These are phyloP conservation scores for Galerucella calmariensis DNA, from an alignment of 2,888 invertebrate species.

Conservation along the genomic window DNA sequence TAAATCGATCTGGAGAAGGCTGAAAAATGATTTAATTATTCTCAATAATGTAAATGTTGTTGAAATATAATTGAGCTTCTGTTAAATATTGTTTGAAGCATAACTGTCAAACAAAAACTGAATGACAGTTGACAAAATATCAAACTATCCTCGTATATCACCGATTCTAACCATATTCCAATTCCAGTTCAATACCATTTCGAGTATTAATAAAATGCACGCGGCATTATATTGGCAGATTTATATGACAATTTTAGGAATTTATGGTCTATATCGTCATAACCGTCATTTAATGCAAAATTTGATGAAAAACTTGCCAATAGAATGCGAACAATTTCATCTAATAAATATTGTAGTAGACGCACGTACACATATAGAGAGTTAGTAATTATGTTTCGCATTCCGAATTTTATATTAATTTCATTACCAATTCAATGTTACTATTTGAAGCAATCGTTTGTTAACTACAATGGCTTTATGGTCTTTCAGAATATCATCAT, in stretches of 20 bases:
- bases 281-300: not conserved
- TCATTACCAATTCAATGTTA: not conserved
- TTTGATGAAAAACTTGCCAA: conserved; percentile 13
- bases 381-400: not conserved
- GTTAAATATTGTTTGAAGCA: no score
- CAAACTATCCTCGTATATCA: not conserved
- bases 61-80: no score
- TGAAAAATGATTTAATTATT: no score
- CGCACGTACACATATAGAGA: not conserved
- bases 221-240: conserved; percentile 50
- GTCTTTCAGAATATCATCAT: not conserved
- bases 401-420: not conserved
- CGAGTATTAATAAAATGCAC: conserved; percentile 50
- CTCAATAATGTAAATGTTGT: no score
- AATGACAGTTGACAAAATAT: no score
- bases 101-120: no score
- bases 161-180: conserved; percentile 40
- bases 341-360: conserved; percentile 7
- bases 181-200: conserved; percentile 38
- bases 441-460: no score
- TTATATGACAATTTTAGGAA: conserved; percentile 49
- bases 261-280: conserved; percentile 38
- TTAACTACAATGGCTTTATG: no score
- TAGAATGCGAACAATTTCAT: conserved; percentile 1
- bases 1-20: no score